A percentile compares a stretch with the other conserved stretches of the same genome.
Conservation (phyloP, 2,888 invertebrate genomes). For the Cremastinae sp. region DNA sequence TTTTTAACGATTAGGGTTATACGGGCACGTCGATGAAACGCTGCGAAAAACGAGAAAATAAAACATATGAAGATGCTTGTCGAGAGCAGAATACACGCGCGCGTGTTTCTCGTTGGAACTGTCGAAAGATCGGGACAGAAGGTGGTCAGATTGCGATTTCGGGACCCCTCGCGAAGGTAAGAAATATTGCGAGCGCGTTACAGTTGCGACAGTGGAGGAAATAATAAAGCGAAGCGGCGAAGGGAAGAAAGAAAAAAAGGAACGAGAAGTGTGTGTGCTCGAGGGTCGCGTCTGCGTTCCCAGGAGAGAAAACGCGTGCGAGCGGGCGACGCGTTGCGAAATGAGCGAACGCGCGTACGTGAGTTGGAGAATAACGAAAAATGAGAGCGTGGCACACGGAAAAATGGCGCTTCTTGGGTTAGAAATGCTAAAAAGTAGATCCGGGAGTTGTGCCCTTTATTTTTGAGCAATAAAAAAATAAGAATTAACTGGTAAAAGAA, state of each 20-base stretch:
- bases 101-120: background rate
- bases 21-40: too few species aligned
- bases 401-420: background rate
- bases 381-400: conserved; percentile 11
- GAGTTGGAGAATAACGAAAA: conserved; percentile 12
- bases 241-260: background rate
- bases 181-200: conserved; percentile 43
- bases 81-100: too few species aligned
- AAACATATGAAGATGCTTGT: too few species aligned
- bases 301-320: conserved; percentile 26
- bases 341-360: conserved; percentile 11
- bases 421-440: background rate
- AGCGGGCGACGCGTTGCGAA: background rate
- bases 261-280: conserved; percentile 10
- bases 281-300: conserved; percentile 19
- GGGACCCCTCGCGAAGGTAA: conserved; percentile 31
- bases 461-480: too few species aligned
- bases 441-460: too few species aligned
- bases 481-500: too few species aligned
- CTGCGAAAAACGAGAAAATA: too few species aligned
- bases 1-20: too few species aligned
- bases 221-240: background rate
- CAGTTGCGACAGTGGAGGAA: conserved; percentile 6
- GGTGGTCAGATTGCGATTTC: conserved; percentile 67
- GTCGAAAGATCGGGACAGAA: conserved; percentile 43